Evolutionary conservation across 1,140 invertebrate genomes (phyloP), one percentile per base, ranked within the genome.

Genomic region (Rhagoletis pomonella): DNA sequence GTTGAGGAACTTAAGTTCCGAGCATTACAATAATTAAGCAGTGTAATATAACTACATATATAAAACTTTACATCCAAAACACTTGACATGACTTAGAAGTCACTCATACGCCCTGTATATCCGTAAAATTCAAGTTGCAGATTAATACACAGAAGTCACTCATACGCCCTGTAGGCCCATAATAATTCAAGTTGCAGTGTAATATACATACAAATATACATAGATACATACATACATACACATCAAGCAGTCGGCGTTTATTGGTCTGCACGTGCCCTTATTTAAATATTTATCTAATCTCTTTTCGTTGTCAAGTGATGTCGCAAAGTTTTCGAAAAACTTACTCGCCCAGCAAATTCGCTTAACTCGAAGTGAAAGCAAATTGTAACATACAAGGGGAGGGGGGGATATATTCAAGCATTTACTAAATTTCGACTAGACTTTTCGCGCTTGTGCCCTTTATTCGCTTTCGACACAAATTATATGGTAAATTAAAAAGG

Each of bases 241-340:
- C 14, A 62, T 60, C 10, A 3, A 14, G 19, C 6, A 62, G 19
- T n/a, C 7, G 19, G 55, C 6, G 55, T 58, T 7, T 58, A 12
- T 55, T 5, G 5, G 50, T 7, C 50, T 55, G 50, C 5, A 7
- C 50, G 50, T 55, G 50, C 5, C 10, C 50, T 29, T 29, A 67
- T 67, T 67, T 67, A 67, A 67, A 67, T 67, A 67, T 67, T 67
- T 67, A 29, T 29, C 29, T 29, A 67, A 67, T 67, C 39, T 67
- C 64, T 10, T 67, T 67, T 67, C 64, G 64, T 9, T 67, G 64
- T 67, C 64, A 67, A 42, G 19, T 67, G 6, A 67, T 67, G 64
- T 67, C 64, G 29, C 64, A 67, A 67, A 67, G 19, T 67, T 67
- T 67, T 39, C 64, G 64, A 29, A 42, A 6, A 67, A 42, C 6